phyloP scores from a whole-genome alignment of 30 jellyfish, hydroid and myxozoan genomes.

The Pelagia noctiluca region DNA sequence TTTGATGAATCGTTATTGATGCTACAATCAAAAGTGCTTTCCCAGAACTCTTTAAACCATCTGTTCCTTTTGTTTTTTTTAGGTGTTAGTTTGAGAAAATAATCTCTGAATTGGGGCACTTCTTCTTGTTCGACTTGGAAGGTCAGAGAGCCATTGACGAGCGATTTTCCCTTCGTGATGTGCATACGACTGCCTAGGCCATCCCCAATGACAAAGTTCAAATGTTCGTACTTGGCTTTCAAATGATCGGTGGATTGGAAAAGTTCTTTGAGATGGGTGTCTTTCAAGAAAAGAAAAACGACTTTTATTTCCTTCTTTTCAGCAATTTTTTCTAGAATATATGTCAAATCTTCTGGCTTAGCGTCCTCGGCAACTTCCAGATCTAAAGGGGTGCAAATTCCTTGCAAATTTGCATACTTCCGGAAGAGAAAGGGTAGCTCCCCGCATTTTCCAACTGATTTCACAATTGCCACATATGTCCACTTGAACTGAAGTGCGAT shows the following conservation, averaged over 20 bases:
- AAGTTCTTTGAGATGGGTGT: constrained; percentile 1
- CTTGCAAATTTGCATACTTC: constrained; percentile 62
- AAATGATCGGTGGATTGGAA: not conserved
- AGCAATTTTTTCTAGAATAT: not conserved
- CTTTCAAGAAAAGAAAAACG: not conserved
- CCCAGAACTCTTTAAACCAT: constrained; percentile 76
- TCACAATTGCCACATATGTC: constrained; percentile 66
- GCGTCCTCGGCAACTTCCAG: constrained; percentile 45
- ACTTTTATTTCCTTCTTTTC: not conserved
- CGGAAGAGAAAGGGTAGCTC: constrained; percentile 33
- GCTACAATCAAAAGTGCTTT: constrained; percentile 41
- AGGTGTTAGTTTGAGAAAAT: constrained; percentile 13
- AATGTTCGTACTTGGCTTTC: constrained; percentile 2
- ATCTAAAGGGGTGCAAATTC: constrained; percentile 19
- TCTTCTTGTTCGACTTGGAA: constrained; percentile 18
- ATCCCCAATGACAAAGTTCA: not conserved
- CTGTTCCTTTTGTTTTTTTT: constrained; percentile 16
- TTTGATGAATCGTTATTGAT: not conserved
- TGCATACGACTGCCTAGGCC: not conserved
- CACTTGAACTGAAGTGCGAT: constrained; percentile 56
- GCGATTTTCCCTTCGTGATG: not conserved
- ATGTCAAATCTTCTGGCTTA: not conserved
- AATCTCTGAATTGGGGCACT: not conserved
- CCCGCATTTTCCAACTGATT: constrained; percentile 64
- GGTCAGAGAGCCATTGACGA: constrained; percentile 17